Evolutionary conservation across 2,888 invertebrate species (phyloP), one percentile per base, ranked within the genome.

Genomic region (Caenorhabditis wallacei): DNA sequence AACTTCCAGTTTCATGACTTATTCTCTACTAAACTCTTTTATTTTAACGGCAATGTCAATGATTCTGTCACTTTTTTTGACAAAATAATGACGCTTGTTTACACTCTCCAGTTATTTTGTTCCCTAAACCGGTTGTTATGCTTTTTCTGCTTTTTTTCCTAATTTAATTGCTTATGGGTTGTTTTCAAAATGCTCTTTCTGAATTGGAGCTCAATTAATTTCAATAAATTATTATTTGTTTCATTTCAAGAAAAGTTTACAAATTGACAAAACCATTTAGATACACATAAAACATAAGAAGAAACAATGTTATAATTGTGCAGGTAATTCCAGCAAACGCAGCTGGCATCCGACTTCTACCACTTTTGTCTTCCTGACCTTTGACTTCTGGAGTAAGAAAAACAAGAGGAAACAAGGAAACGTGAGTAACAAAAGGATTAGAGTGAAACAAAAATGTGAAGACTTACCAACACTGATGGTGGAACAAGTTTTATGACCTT

Each of bases 251-350:
- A 53, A 59, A 51, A 0, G 51, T 46, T 43, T 8, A 70, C 11
- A 82, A 82, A n/a, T 30, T 13, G 13, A 82, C 81, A 68, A 84
- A 84, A 37, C 80, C 68, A 63, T 26, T 76, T n/a, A 84, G 35
- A 48, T 84, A 84, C 5, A 84, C 59, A 63, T 63, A 80, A 11
- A 69, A 53, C 84, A 84, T 76, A 4, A 75, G 11, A 10, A 76
- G n/a, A 63, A 84, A 84, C 26, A 84, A 40, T 26, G 54, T 40
- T 18, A 71, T 37, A 30, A 84, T 66, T 0, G 71, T n/a, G 24
- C 48, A 75, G 8, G 84, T 78, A 18, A 76, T 57, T 16, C 64
- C 57, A 22, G 71, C 71, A 53, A 83, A 79, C 0, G 63, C 75
- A 4, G 57, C 30, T 30, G 83, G 79, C 66, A 80, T 59, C 30